phyloP scores from a whole-genome alignment of 35 echinoderm and acorn worm species.

The Chiridota heheva region DNA sequence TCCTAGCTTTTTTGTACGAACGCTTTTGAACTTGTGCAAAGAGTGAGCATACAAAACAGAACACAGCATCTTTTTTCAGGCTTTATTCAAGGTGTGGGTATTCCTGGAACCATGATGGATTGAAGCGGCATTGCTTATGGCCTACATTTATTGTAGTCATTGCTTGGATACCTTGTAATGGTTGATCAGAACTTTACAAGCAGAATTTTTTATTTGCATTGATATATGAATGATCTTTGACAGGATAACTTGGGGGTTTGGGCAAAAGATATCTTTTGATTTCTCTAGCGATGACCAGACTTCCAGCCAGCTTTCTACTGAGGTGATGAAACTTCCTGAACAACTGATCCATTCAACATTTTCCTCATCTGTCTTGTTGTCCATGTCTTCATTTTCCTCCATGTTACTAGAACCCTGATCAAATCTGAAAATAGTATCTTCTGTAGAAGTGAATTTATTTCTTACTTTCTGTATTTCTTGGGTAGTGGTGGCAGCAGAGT shows the following conservation, averaged over 20 bases:
- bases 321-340: not conserved
- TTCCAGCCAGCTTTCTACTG: not conserved
- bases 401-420: no score
- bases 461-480: no score
- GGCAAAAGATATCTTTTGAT: not conserved
- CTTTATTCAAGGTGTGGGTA: constrained; percentile 18
- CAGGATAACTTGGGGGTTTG: not conserved
- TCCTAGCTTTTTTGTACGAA: not conserved
- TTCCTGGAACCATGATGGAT: not conserved
- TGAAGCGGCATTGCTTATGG: constrained; percentile 18
- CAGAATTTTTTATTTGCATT: not conserved
- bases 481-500: no score
- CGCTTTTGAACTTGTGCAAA: constrained; percentile 10
- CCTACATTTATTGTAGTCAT: not conserved
- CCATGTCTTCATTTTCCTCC: not conserved
- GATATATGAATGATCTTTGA: not conserved
- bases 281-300: not conserved
- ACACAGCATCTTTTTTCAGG: constrained; percentile 4
- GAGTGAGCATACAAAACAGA: constrained; percentile 10
- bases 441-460: no score
- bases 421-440: no score
- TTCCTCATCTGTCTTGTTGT: not conserved
- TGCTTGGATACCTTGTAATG: not conserved
- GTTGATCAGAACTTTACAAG: not conserved
- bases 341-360: not conserved